These are phyloP conservation scores for Terebella lapidaria DNA, from an alignment of 2,888 invertebrate genomes.

Conservation along the genomic window DNA sequence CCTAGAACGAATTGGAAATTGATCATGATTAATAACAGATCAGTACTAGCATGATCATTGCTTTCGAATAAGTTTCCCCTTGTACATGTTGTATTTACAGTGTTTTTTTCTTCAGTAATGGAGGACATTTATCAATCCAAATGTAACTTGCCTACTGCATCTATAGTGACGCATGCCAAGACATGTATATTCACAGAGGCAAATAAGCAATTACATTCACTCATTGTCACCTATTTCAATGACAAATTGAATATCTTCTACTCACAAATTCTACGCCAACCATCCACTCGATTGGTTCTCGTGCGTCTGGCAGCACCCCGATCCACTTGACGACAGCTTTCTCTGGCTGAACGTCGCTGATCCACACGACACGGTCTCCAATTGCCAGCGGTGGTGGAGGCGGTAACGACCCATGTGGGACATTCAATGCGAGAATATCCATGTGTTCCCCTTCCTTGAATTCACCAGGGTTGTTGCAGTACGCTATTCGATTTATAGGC, in stretches of 20 bases:
- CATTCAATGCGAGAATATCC: not conserved
- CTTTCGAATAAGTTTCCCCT: too few relatives aligned
- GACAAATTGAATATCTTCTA: too few relatives aligned
- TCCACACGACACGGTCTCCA: slow-evolving; percentile 58
- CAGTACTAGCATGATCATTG: too few relatives aligned
- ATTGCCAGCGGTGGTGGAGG: slow-evolving; percentile 36
- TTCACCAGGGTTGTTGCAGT: not conserved
- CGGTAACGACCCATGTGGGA: not conserved
- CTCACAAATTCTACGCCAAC: slow-evolving; percentile 60
- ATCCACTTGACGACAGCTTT: slow-evolving; percentile 57
- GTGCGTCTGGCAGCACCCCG: slow-evolving; percentile 55
- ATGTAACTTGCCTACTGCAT: too few relatives aligned
- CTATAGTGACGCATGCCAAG: too few relatives aligned
- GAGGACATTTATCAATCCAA: too few relatives aligned
- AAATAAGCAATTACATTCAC: too few relatives aligned
- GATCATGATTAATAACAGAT: too few relatives aligned
- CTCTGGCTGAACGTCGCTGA: slow-evolving; percentile 56
- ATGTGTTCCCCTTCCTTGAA: not conserved
- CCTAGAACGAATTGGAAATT: slow-evolving; percentile 54
- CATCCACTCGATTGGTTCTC: slow-evolving; percentile 51
- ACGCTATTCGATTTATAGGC: not conserved
- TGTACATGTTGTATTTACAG: too few relatives aligned
- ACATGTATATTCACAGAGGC: too few relatives aligned
- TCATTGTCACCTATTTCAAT: too few relatives aligned
- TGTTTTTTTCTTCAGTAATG: too few relatives aligned